Evolutionary conservation across 2,797 vertebrate genomes (phyloP).

Genomic region (Pygocentrus nattereri): DNA sequence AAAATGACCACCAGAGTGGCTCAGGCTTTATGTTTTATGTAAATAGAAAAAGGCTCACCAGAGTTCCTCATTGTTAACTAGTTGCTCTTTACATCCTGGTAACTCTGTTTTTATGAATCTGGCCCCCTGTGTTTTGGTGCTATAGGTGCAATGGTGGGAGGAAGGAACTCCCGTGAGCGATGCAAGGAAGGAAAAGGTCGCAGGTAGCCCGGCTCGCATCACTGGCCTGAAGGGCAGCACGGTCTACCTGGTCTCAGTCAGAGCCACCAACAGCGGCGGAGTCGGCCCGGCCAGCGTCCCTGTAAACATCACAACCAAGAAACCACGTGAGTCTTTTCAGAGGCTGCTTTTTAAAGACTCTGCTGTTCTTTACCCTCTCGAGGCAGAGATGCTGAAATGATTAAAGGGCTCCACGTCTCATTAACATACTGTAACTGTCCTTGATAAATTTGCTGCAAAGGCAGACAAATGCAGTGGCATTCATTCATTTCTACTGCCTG

Average conservation of each 20-base stretch:
- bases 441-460: slow-evolving; percentile 24
- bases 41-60: too few relatives aligned
- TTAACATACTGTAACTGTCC: slow-evolving; percentile 32
- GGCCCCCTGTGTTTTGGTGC: neutral
- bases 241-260: slow-evolving; percentile 73
- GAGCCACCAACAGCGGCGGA: slow-evolving; percentile 78
- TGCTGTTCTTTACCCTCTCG: neutral
- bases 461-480: neutral
- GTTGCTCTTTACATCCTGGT: too few relatives aligned
- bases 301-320: slow-evolving; percentile 77
- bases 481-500: slow-evolving; percentile 6
- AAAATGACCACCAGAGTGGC: too few relatives aligned
- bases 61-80: too few relatives aligned
- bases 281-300: slow-evolving; percentile 69
- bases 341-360: neutral
- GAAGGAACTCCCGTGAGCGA: slow-evolving; percentile 64
- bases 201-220: slow-evolving; percentile 66
- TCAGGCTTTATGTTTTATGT: too few relatives aligned
- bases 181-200: slow-evolving; percentile 64
- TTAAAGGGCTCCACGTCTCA: slow-evolving; percentile 26
- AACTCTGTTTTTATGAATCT: too few relatives aligned
- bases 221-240: slow-evolving; percentile 75
- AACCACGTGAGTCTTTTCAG: slow-evolving; percentile 72
- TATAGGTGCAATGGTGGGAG: slow-evolving; percentile 75
- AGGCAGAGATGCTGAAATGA: neutral